Evolutionary conservation across 1,140 invertebrate species (phyloP), one percentile per base, ranked within the genome.

Genomic region (Batillaria attramentaria): DNA sequence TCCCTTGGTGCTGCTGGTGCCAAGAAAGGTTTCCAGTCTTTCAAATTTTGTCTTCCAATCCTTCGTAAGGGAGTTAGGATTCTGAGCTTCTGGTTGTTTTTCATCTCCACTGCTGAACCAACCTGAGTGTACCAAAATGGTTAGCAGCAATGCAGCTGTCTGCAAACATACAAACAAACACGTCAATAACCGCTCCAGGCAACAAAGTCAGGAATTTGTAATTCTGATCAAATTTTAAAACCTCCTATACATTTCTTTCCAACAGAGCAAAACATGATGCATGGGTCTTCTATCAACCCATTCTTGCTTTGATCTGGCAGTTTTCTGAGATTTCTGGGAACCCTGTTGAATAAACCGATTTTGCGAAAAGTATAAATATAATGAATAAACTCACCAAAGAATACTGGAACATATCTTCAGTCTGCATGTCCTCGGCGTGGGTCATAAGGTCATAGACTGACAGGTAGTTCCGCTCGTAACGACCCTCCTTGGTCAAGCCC

Each of bases 371-470:
- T n/a, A n/a, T n/a, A n/a, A n/a, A n/a, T n/a, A n/a, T n/a, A n/a
- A n/a, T n/a, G n/a, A n/a, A n/a, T 28, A 74, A 62, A 89, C 91
- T 91, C 85, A 95, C 94, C 90, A 94, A 82, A 39, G 93, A 90
- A 90, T 95, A 95, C 83, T 94, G 93, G 87, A 93, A 93, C 57
- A 93, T 89, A 83, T 95, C 94, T 33, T 92, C 91, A n/a, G 90
- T 88, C 33, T 91, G 87, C 89, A 94, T 93, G 60, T 93, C 92
- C 24, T 93, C 91, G 46, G 93, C 90, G 87, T 95, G 94, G 33
- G 93, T 92, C 81, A 94, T 85, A 0, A 95, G 88, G 85, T 93
- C 91, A 85, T 93, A 93, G 77, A 95, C 93, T 50, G 93, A 79
- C 24, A 82, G 75, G 81, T 93, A 93, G 42, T 79, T 83, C 3